Evolutionary conservation across 2,888 invertebrate species (phyloP).

Genomic region (Tetranychus piercei): DNA sequence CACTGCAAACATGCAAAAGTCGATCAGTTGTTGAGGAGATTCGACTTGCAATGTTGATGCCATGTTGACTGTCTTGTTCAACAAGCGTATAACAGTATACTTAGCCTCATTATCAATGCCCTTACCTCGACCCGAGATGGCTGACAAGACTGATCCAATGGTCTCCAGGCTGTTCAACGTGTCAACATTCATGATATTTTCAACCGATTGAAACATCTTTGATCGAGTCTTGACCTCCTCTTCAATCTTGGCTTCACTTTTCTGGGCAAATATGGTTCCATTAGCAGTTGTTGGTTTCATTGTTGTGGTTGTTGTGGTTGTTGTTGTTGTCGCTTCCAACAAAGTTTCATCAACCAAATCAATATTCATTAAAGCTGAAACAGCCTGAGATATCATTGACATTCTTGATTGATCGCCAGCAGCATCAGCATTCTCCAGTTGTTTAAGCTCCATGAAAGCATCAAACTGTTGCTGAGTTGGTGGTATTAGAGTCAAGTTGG

Average conservation of each 20-base stretch:
- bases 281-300: neutral
- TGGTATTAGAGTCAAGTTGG: conserved; percentile 23
- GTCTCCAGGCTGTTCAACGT: conserved; percentile 28
- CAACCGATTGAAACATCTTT: conserved; percentile 27
- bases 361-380: conserved; percentile 27
- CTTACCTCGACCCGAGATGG: conserved; percentile 27
- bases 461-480: conserved; percentile 28
- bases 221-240: conserved; percentile 24
- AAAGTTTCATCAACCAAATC: conserved; percentile 25
- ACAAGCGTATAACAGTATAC: conserved; percentile 25
- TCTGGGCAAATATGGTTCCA: conserved; percentile 2
- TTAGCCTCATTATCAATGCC: conserved; percentile 28
- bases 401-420: conserved; percentile 28
- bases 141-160: conserved; percentile 27
- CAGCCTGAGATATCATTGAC: conserved; percentile 28
- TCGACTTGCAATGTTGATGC: conserved; percentile 27
- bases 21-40: conserved; percentile 28
- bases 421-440: conserved; percentile 27
- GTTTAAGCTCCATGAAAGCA: conserved; percentile 26
- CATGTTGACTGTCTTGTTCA: conserved; percentile 27
- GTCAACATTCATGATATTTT: conserved; percentile 27
- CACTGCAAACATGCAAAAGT: conserved; percentile 28
- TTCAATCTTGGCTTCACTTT: conserved; percentile 25
- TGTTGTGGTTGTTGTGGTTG: conserved; percentile 19
- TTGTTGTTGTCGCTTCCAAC: conserved; percentile 16